phyloP scores from a whole-genome alignment of 2,888 invertebrate genomes.

The Cartodere bifasciata region DNA sequence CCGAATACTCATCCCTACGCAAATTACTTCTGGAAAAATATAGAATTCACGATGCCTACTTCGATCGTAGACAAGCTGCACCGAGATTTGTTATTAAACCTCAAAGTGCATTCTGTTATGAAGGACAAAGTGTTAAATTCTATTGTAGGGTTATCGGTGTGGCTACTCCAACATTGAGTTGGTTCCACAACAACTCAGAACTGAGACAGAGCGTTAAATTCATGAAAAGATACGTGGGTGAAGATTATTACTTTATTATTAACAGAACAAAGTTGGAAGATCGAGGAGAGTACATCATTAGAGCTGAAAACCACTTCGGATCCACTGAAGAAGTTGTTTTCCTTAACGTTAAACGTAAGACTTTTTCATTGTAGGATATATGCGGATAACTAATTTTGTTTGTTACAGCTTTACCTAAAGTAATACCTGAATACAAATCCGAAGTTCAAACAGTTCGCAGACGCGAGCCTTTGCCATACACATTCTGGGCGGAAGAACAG shows the following conservation, averaged over 20 bases:
- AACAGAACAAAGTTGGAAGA: slow-evolving; percentile 92
- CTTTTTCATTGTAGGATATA: slow-evolving; percentile 5
- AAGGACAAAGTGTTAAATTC: slow-evolving; percentile 95
- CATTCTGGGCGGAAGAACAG: slow-evolving; percentile 85
- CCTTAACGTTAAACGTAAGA: slow-evolving; percentile 88
- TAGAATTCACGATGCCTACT: slow-evolving; percentile 85
- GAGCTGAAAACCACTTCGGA: slow-evolving; percentile 94
- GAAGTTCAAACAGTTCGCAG: slow-evolving; percentile 60
- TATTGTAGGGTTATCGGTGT: slow-evolving; percentile 93
- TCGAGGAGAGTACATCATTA: slow-evolving; percentile 92
- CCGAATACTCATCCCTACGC: slow-evolving; percentile 93
- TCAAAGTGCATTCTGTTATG: slow-evolving; percentile 88
- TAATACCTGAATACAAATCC: slow-evolving; percentile 52
- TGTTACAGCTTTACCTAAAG: slow-evolving; percentile 57
- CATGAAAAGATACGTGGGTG: slow-evolving; percentile 95
- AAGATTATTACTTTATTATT: slow-evolving; percentile 95
- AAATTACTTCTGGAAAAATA: slow-evolving; percentile 94
- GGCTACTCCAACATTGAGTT: slow-evolving; percentile 88
- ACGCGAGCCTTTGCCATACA: slow-evolving; percentile 72
- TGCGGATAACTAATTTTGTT: slow-evolving; percentile 8
- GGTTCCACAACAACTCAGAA: slow-evolving; percentile 89
- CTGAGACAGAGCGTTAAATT: slow-evolving; percentile 95
- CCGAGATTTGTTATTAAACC: slow-evolving; percentile 97
- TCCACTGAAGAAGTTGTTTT: slow-evolving; percentile 92
- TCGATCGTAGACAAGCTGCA: slow-evolving; percentile 93